These are phyloP conservation scores for Hyperopisus bebe DNA, from an alignment of 2,113 vertebrate genomes.

Conservation along the genomic window DNA sequence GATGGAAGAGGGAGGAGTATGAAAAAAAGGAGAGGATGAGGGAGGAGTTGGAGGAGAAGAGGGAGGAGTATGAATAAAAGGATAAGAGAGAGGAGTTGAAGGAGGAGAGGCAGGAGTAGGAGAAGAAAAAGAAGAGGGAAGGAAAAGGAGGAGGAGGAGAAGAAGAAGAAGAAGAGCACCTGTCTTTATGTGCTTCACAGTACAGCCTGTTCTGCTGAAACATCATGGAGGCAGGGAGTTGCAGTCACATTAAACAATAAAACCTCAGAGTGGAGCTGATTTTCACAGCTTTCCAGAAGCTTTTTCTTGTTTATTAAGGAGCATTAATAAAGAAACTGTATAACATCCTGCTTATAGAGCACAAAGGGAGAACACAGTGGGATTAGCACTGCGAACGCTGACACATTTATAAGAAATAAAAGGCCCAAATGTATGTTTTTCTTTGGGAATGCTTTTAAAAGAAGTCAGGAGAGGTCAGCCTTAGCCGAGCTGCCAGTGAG, in stretches of 20 bases:
- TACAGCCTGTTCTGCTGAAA: slow-evolving; percentile 55
- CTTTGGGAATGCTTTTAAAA: slow-evolving; percentile 13
- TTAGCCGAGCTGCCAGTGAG: slow-evolving; percentile 20
- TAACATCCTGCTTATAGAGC: slow-evolving; percentile 45
- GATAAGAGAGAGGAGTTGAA: not conserved
- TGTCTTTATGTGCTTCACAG: slow-evolving; percentile 59
- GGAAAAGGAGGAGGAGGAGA: not conserved
- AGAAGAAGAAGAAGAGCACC: not conserved
- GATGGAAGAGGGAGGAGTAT: not conserved
- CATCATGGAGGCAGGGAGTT: slow-evolving; percentile 59
- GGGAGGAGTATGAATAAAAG: not conserved
- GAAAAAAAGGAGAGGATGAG: not conserved
- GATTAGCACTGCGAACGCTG: slow-evolving; percentile 19
- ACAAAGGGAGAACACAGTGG: slow-evolving; percentile 33
- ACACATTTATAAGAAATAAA: slow-evolving; percentile 24
- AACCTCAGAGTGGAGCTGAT: slow-evolving; percentile 52
- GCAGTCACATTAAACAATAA: slow-evolving; percentile 56
- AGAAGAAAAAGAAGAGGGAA: not conserved
- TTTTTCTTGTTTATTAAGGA: slow-evolving; percentile 42
- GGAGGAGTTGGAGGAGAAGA: not conserved
- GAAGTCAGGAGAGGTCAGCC: slow-evolving; percentile 24
- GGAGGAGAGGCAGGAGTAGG: not conserved
- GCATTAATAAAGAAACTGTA: slow-evolving; percentile 54
- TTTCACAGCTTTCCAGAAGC: slow-evolving; percentile 32
- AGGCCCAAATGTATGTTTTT: slow-evolving; percentile 17